Percentiles rank a stretch among this genome's conserved stretches.
These are phyloP conservation scores for Bradypus variegatus DNA, from an alignment of 2,797 vertebrate species.

Conservation along the genomic window DNA sequence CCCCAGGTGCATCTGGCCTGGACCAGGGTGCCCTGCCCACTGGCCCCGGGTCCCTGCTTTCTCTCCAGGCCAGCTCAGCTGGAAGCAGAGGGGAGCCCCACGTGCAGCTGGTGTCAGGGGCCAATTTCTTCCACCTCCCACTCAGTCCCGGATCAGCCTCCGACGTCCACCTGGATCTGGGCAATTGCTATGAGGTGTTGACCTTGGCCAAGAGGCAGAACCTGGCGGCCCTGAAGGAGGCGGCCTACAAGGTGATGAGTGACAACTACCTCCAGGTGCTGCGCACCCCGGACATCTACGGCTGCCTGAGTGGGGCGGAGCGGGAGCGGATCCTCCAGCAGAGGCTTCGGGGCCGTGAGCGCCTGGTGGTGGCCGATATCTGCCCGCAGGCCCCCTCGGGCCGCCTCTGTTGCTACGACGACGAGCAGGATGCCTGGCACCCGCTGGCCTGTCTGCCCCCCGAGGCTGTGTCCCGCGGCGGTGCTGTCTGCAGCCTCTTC, in stretches of 20 bases:
- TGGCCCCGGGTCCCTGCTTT: not conserved
- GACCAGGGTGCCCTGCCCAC: not conserved
- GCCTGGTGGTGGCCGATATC: slow-evolving; percentile 82
- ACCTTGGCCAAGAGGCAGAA: slow-evolving; percentile 81
- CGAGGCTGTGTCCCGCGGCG: slow-evolving; percentile 83
- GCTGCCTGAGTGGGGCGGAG: slow-evolving; percentile 81
- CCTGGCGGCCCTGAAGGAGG: slow-evolving; percentile 74
- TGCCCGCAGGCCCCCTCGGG: slow-evolving; percentile 74
- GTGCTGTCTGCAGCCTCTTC: slow-evolving; percentile 88
- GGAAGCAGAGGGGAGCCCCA: not conserved
- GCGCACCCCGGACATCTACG: slow-evolving; percentile 79
- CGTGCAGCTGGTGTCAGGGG: slow-evolving; percentile 62
- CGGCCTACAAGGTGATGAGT: slow-evolving; percentile 88
- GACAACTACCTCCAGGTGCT: slow-evolving; percentile 91
- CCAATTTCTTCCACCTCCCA: slow-evolving; percentile 68
- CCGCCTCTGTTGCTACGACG: slow-evolving; percentile 85
- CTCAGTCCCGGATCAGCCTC: slow-evolving; percentile 59
- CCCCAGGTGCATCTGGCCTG: not conserved
- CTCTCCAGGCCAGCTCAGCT: slow-evolving; percentile 21
- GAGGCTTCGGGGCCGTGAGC: slow-evolving; percentile 77
- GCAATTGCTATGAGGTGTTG: slow-evolving; percentile 86
- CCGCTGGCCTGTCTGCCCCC: slow-evolving; percentile 78
- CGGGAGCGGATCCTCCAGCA: slow-evolving; percentile 81
- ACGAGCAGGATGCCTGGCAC: slow-evolving; percentile 79
- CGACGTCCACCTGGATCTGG: slow-evolving; percentile 80